phyloP scores from a whole-genome alignment of 1,140 invertebrate genomes.

The Lepidostoma basale region DNA sequence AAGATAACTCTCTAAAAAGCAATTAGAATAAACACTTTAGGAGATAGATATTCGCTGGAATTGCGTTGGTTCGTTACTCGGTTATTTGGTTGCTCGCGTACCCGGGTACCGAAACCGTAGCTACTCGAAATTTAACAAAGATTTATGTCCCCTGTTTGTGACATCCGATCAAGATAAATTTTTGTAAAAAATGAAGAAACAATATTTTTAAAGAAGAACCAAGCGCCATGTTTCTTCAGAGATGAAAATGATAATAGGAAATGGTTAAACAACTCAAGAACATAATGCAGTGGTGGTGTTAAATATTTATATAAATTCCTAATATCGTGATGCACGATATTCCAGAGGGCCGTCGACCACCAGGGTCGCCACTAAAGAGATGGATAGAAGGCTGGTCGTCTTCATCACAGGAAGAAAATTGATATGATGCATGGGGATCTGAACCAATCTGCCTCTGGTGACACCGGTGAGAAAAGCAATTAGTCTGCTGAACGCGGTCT shows the following conservation, averaged over 20 bases:
- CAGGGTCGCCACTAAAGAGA: too few species aligned
- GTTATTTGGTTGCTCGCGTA: too few species aligned
- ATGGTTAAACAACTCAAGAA: background rate
- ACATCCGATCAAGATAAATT: constrained; percentile 11
- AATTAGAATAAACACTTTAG: background rate
- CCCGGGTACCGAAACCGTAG: background rate
- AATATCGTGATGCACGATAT: too few species aligned
- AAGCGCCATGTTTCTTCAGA: background rate
- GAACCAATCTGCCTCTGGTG: too few species aligned
- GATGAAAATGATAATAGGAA: constrained; percentile 18
- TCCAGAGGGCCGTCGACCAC: too few species aligned
- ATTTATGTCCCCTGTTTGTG: constrained; percentile 19
- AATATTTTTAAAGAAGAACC: constrained; percentile 2
- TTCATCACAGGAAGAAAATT: too few species aligned
- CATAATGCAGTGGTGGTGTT: too few species aligned
- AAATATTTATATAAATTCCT: too few species aligned
- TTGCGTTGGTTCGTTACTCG: background rate
- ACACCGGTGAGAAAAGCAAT: too few species aligned
- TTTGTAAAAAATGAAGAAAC: constrained; percentile 1
- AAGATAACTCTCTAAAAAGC: background rate
- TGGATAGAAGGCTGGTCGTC: too few species aligned
- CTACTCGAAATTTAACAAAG: constrained; percentile 1
- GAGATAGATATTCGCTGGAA: background rate
- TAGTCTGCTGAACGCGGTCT: too few species aligned
- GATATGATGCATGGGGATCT: too few species aligned